phyloP scores from a whole-genome alignment of 2,113 vertebrate species.

The Deroptyus accipitrinus region DNA sequence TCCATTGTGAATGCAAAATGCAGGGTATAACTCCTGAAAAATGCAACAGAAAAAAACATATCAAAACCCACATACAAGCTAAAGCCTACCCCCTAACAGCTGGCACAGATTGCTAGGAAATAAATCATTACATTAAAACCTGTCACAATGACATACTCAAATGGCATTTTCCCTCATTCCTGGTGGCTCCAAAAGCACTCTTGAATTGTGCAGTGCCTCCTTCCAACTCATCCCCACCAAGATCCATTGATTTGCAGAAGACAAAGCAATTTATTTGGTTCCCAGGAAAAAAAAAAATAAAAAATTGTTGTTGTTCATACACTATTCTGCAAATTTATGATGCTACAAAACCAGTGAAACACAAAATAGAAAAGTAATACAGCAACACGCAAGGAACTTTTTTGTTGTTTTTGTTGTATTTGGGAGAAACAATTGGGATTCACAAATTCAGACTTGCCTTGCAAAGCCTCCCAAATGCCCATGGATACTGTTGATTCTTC shows the following conservation, averaged over 20 bases:
- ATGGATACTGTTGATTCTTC: neutral
- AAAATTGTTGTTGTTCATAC: neutral
- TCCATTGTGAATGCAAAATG: conserved; percentile 98
- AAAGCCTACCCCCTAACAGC: neutral
- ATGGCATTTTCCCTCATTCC: neutral
- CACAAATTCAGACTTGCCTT: neutral
- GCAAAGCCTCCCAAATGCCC: neutral
- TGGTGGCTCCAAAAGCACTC: neutral
- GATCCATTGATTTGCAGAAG: neutral
- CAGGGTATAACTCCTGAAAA: conserved; percentile 92
- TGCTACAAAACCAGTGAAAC: neutral
- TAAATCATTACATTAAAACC: neutral
- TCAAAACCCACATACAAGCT: neutral
- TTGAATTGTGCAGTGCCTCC: neutral
- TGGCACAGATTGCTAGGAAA: neutral
- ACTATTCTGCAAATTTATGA: neutral
- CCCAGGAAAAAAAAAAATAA: neutral
- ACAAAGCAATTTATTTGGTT: neutral
- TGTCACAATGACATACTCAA: neutral
- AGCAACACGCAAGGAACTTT: neutral
- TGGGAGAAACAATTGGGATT: neutral
- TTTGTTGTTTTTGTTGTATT: neutral
- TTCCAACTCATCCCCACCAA: neutral
- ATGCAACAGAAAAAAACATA: neutral
- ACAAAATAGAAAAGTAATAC: neutral